These are phyloP conservation scores for Acyrthosiphon pisum DNA, from an alignment of 1,140 invertebrate genomes.

Conservation along the genomic window DNA sequence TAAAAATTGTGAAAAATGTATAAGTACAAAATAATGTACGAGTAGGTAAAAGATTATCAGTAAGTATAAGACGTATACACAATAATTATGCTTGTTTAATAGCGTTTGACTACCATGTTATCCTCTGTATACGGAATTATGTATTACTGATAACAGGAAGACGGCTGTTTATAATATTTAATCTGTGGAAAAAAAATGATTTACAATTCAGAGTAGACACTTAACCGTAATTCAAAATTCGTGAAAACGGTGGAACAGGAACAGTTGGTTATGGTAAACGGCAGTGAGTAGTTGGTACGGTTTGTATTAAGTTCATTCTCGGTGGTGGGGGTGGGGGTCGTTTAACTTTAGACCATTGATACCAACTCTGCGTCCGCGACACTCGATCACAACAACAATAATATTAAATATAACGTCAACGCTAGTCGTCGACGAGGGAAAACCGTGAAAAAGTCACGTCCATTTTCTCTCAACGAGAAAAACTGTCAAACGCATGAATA, in stretches of 20 bases:
- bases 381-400: constrained; percentile 23
- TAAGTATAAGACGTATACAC: neutral
- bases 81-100: no score
- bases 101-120: no score
- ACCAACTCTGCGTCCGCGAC: constrained; percentile 20
- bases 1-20: neutral
- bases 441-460: constrained; percentile 53
- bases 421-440: constrained; percentile 47
- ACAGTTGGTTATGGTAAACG: neutral
- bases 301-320: neutral
- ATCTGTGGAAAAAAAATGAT: neutral
- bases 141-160: no score
- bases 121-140: no score
- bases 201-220: neutral
- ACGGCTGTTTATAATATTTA: neutral
- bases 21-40: neutral
- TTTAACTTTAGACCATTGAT: constrained; percentile 18
- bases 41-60: neutral
- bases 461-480: constrained; percentile 42
- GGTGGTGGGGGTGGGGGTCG: neutral
- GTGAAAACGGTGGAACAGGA: neutral
- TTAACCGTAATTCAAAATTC: neutral
- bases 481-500: constrained; percentile 54
- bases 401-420: constrained; percentile 32
- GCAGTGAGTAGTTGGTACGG: no score